Percentiles rank a stretch among this genome's conserved stretches.
Evolutionary conservation across 2,888 invertebrate genomes (phyloP).

Genomic region (Priapulus caudatus): DNA sequence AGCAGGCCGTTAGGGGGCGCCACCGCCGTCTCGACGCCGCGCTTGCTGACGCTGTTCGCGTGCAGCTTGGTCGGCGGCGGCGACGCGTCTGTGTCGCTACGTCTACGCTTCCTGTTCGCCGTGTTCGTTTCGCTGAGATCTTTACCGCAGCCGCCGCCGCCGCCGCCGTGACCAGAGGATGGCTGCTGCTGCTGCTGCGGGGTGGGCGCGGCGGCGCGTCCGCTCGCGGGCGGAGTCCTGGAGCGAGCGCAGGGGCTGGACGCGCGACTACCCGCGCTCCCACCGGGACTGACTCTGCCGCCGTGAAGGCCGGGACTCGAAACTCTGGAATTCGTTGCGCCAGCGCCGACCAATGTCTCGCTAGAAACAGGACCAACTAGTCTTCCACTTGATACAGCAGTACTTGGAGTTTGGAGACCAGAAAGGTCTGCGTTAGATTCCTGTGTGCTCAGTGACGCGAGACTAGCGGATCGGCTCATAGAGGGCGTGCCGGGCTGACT

Average conservation of each 20-base stretch:
- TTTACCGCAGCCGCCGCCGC: not conserved
- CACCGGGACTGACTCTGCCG: constrained; percentile 10
- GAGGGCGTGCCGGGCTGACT: not conserved
- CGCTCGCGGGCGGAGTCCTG: constrained; percentile 2
- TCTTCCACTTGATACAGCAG: not conserved
- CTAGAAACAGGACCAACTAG: not conserved
- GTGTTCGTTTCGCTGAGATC: constrained; percentile 17
- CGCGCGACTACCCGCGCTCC: not conserved
- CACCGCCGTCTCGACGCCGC: not conserved
- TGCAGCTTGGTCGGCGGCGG: too few relatives aligned
- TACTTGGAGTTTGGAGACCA: constrained; percentile 5
- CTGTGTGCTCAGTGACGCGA: constrained; percentile 13
- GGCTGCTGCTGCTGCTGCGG: too few relatives aligned
- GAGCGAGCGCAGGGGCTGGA: constrained; percentile 8
- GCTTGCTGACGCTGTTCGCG: not conserved
- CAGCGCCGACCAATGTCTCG: not conserved
- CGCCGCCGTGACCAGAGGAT: too few relatives aligned
- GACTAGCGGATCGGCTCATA: constrained; percentile 20
- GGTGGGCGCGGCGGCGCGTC: constrained; percentile 7
- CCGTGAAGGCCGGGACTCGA: constrained; percentile 19
- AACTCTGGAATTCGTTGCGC: too few relatives aligned
- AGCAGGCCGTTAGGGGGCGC: not conserved
- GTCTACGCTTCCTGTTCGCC: constrained; percentile 19
- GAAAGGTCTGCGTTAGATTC: too few relatives aligned
- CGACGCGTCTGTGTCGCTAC: constrained; percentile 1